Percentiles rank a stretch among this genome's conserved stretches.
Conservation (phyloP, 2,888 invertebrate genomes). For the Limnephilus auricula region DNA sequence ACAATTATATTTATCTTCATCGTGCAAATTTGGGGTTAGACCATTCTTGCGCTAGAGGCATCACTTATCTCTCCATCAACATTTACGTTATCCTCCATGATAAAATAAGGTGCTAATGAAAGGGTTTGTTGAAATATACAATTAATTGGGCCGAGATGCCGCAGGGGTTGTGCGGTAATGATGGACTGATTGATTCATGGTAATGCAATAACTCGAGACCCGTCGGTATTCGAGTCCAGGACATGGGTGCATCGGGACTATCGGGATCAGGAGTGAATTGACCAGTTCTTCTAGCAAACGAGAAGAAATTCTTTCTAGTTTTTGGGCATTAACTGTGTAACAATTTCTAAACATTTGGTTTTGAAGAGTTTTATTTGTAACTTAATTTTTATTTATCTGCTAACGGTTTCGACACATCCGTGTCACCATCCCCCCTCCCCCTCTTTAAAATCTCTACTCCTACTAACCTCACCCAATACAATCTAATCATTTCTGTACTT, state of each 20-base stretch:
- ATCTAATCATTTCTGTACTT: no score
- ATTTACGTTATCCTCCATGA: constrained; percentile 54
- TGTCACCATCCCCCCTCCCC: no score
- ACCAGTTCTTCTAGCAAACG: background rate
- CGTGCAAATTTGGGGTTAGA: background rate
- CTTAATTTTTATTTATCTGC: no score
- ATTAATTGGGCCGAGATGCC: constrained; percentile 63
- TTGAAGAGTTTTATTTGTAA: no score
- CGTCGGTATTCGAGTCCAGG: background rate
- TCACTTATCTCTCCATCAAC: background rate
- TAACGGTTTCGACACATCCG: no score
- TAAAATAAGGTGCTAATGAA: constrained; percentile 65
- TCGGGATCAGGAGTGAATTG: background rate
- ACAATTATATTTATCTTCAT: background rate
- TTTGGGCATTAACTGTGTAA: no score
- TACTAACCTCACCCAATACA: no score
- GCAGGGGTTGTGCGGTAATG: constrained; percentile 48
- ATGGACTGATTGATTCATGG: constrained; percentile 57
- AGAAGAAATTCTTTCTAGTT: background rate
- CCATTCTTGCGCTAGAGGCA: background rate
- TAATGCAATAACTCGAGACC: constrained; percentile 34
- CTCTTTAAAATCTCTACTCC: no score
- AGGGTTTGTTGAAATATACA: constrained; percentile 59
- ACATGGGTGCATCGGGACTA: background rate
- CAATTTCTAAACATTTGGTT: no score